Base-by-base conservation (phyloP, 2,113 vertebrate species). In the Hucho hucho region DNA sequence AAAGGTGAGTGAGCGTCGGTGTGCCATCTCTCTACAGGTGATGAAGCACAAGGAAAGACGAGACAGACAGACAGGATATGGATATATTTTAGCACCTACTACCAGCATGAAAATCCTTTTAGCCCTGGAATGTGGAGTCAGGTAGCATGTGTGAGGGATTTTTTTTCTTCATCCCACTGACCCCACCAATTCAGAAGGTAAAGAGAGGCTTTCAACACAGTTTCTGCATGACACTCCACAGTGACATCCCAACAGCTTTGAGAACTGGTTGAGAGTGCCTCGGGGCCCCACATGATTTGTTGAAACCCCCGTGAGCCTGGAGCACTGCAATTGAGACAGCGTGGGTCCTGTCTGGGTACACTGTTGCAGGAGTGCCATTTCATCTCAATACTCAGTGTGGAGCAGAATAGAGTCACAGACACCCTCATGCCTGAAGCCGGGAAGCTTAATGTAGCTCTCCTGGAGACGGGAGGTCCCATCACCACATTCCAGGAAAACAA, bases 401-500 rank as follows among this genome's bases (percentile, higher is more conserved):
- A 64, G 63, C 25, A 7, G 64, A 4, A 29, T 6, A 25, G 28
- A 18, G 29, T 32, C 26, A 67, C 26, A 37, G 64, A 67, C 29
- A 28, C 64, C 6, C 13, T 65, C 64, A 28, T 67, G 65, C 65
- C 65, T 43, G 28, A 32, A 20, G 65, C 28, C 6, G 14, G 29
- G 65, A 16, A 67, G 65, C 29, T 67, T 67, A 32, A 67, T 67
- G 64, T 32, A 28, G 29, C 65, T 67, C 28, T 67, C 5, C 28
- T 29, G 65, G 29, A 67, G 29, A 37, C 18, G 6, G 28, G 65
- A 67, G 29, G 18, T 20, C 6, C 58, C 16, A 61, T 20, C 64
- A 4, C 29, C 65, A 20, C 29, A 43, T 67, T 67, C 29, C 65
- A 67, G 65, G 18, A 32, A 69, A 69, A 69, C 67, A 69, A 47